These are phyloP conservation scores for Thumatha senex DNA, from an alignment of 2,888 invertebrate species.

Conservation along the genomic window DNA sequence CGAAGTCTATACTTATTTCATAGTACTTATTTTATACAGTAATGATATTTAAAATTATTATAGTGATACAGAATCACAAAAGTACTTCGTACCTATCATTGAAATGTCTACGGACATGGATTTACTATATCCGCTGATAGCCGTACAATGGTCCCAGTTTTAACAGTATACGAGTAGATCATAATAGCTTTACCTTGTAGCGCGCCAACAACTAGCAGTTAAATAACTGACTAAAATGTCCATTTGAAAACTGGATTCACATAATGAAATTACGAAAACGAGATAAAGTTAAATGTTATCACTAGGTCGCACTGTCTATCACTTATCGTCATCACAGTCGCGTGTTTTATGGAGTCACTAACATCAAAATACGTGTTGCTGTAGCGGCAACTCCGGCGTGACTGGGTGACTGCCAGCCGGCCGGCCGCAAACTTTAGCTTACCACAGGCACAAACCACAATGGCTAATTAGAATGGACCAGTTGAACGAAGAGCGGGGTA, in stretches of 20 bases:
- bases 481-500: conserved; percentile 60
- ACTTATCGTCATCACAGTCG: conserved; percentile 76
- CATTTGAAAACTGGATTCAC: conserved; percentile 51
- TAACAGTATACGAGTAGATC: conserved; percentile 66
- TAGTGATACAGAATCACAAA: conserved; percentile 10
- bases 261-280: conserved; percentile 52
- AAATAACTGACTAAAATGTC: conserved; percentile 50
- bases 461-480: conserved; percentile 82
- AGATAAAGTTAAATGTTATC: conserved; percentile 61
- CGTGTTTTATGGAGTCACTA: conserved; percentile 47
- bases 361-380: conserved; percentile 53
- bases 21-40: neutral
- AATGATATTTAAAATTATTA: neutral
- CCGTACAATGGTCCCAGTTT: conserved; percentile 64
- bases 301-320: conserved; percentile 65
- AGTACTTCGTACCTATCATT: no score
- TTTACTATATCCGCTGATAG: conserved; percentile 54
- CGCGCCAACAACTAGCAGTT: conserved; percentile 61
- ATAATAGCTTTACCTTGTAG: conserved; percentile 78
- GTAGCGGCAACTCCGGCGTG: conserved; percentile 63
- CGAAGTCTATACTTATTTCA: conserved; percentile 1
- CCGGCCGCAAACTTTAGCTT: conserved; percentile 72
- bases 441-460: conserved; percentile 82
- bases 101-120: conserved; percentile 31
- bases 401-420: conserved; percentile 77